Evolutionary conservation across 2,888 invertebrate genomes (phyloP).

Genomic region (Trisateles emortualis): DNA sequence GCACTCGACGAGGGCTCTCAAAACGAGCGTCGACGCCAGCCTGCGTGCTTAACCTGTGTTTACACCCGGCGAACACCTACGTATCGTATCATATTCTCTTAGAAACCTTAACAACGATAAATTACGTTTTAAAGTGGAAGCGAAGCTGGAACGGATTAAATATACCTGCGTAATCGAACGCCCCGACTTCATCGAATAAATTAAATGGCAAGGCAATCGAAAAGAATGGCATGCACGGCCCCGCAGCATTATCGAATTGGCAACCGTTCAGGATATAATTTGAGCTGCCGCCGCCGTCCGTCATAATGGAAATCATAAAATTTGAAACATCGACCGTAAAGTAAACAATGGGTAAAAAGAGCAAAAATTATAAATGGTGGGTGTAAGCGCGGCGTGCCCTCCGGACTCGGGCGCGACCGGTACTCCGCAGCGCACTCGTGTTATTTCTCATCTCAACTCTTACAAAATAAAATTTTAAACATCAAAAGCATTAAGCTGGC

Average conservation of each 20-base stretch:
- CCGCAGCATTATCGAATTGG: slow-evolving; percentile 76
- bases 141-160: slow-evolving; percentile 17
- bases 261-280: slow-evolving; percentile 80
- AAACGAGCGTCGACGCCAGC: slow-evolving; percentile 68
- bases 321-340: slow-evolving; percentile 78
- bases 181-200: slow-evolving; percentile 63
- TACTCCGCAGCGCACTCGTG: slow-evolving; percentile 57
- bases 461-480: slow-evolving; percentile 61
- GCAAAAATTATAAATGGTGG: slow-evolving; percentile 67
- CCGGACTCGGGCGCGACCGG: slow-evolving; percentile 35
- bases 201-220: slow-evolving; percentile 61
- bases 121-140: slow-evolving; percentile 30
- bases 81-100: slow-evolving; percentile 51
- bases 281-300: slow-evolving; percentile 65
- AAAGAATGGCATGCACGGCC: slow-evolving; percentile 62
- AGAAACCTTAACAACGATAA: slow-evolving; percentile 36
- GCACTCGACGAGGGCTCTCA: slow-evolving; percentile 68
- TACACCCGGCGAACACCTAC: slow-evolving; percentile 68
- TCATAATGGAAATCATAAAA: slow-evolving; percentile 82
- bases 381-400: slow-evolving; percentile 63
- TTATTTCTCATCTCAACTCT: slow-evolving; percentile 55
- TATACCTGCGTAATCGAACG: slow-evolving; percentile 54
- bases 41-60: slow-evolving; percentile 68
- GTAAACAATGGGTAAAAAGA: slow-evolving; percentile 85
- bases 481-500: slow-evolving; percentile 49